Evolutionary conservation across 2,797 vertebrate genomes (phyloP).

Genomic region (Oryzias sinensis): DNA sequence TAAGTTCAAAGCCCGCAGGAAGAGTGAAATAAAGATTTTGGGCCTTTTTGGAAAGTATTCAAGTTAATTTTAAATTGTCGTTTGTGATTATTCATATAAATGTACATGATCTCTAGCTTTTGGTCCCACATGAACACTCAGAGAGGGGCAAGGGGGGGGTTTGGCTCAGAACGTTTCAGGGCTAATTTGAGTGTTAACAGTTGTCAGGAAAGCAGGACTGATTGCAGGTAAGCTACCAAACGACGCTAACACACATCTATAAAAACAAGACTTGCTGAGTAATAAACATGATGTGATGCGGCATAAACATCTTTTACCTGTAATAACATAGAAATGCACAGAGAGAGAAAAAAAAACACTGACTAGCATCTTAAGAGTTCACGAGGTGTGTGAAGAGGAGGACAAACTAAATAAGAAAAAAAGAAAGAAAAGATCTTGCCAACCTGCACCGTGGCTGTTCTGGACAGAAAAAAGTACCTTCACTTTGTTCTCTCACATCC

Average conservation of each 20-base stretch:
- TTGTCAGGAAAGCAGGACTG: too few relatives aligned
- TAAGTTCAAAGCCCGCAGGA: conserved; percentile 41
- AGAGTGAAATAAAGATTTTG: conserved; percentile 48
- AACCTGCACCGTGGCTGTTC: conserved; percentile 24
- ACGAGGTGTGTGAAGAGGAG: background rate
- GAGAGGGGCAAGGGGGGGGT: conserved; percentile 35
- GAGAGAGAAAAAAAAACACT: background rate
- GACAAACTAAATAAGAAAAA: background rate
- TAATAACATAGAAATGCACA: conserved; percentile 9
- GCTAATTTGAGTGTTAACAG: background rate
- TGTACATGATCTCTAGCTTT: conserved; percentile 53
- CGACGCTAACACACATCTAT: conserved; percentile 14
- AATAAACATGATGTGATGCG: conserved; percentile 34
- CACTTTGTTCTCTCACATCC: conserved; percentile 32
- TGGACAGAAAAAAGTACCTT: conserved; percentile 36
- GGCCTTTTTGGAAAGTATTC: conserved; percentile 57
- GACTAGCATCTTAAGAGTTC: too few relatives aligned
- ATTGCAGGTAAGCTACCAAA: conserved; percentile 1
- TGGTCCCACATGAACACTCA: conserved; percentile 41
- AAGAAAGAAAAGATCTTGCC: conserved; percentile 10
- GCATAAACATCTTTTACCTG: conserved; percentile 20
- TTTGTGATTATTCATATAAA: conserved; percentile 31
- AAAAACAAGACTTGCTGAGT: conserved; percentile 23
- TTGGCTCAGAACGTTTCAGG: conserved; percentile 42
- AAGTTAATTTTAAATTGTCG: conserved; percentile 27